These are phyloP conservation scores for Nixonia krombeini DNA, from an alignment of 1,140 invertebrate species.

Conservation along the genomic window DNA sequence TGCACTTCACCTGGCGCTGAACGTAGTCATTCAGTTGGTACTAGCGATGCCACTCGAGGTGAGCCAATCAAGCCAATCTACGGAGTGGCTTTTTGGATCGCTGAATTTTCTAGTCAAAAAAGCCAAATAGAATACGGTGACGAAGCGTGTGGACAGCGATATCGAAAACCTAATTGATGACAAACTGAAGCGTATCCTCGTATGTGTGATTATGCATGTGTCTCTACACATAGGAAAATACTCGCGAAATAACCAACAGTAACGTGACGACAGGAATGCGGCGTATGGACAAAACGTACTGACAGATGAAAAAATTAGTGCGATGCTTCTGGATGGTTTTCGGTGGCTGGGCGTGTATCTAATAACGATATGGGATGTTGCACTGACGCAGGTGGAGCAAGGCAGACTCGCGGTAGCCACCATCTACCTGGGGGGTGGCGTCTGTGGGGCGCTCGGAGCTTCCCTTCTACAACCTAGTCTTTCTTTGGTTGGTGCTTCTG, in stretches of 20 bases:
- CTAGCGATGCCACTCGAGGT: conserved; percentile 78
- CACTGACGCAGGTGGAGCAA: conserved; percentile 81
- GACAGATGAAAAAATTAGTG: too few species aligned
- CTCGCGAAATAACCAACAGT: too few species aligned
- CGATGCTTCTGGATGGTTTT: too few species aligned
- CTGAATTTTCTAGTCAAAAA: conserved; percentile 6
- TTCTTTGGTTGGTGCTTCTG: conserved; percentile 90
- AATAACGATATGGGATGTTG: conserved; percentile 16
- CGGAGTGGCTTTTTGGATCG: conserved; percentile 20
- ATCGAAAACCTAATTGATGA: not conserved
- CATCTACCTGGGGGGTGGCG: conserved; percentile 80
- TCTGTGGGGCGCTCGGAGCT: conserved; percentile 81
- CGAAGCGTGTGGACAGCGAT: conserved; percentile 1
- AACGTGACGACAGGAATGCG: too few species aligned
- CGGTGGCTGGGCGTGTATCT: too few species aligned
- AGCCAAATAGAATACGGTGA: conserved; percentile 2
- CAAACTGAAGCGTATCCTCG: too few species aligned
- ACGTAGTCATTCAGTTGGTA: conserved; percentile 78
- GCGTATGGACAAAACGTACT: too few species aligned
- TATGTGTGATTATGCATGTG: too few species aligned
- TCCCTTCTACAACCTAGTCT: conserved; percentile 85
- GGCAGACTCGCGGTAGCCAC: conserved; percentile 80
- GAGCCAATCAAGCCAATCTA: conserved; percentile 58
- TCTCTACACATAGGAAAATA: too few species aligned
- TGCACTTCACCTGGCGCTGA: conserved; percentile 74